phyloP scores from a whole-genome alignment of 30 jellyfish, hydroid and myxozoan genomes.

The Phacellophora camtschatica region DNA sequence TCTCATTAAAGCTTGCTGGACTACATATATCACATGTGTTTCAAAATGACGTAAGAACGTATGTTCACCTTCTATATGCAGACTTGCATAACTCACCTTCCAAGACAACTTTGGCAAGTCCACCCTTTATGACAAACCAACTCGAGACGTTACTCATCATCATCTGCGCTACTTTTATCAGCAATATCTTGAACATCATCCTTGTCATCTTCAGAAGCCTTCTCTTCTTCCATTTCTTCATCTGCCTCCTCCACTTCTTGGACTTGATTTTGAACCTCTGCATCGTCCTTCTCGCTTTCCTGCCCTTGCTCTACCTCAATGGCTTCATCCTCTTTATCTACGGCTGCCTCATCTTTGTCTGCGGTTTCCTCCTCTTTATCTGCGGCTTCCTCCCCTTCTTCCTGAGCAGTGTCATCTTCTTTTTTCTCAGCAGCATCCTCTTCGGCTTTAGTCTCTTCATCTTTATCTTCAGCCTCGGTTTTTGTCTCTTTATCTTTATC shows the following conservation, averaged over 20 bases:
- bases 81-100: too few species aligned
- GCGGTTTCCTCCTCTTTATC: conserved; percentile 15
- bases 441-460: conserved; percentile 14
- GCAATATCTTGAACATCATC: too few species aligned
- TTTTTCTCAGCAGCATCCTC: conserved; percentile 19
- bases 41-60: too few species aligned
- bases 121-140: too few species aligned
- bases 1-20: too few species aligned
- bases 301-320: not conserved
- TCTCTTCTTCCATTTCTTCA: conserved; percentile 37
- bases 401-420: conserved; percentile 36
- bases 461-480: conserved; percentile 8
- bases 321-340: conserved; percentile 10
- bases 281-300: not conserved
- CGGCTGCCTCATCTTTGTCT: conserved; percentile 13
- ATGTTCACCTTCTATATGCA: too few species aligned
- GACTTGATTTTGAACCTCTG: not conserved
- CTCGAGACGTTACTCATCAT: too few species aligned
- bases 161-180: too few species aligned
- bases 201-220: conserved; percentile 2
- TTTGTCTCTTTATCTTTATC: not conserved
- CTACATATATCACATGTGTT: too few species aligned
- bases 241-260: not conserved
- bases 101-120: too few species aligned
- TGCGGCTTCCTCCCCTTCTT: conserved; percentile 22